Evolutionary conservation across 2,113 vertebrate genomes (phyloP).

Genomic region (Trinectes maculatus): DNA sequence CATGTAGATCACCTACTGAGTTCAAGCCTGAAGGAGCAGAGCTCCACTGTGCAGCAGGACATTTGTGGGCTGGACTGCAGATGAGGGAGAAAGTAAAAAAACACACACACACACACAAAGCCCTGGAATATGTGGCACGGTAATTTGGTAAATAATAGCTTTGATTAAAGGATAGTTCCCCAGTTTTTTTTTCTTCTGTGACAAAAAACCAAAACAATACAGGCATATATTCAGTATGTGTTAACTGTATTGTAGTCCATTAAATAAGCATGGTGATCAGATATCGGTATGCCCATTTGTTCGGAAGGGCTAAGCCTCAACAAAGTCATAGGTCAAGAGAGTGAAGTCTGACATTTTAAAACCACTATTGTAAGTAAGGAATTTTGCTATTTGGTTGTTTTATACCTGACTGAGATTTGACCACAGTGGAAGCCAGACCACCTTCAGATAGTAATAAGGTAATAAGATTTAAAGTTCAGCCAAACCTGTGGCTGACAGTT

Average conservation of each 20-base stretch:
- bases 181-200: too few species aligned
- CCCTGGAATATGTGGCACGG: neutral
- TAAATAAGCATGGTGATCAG: neutral
- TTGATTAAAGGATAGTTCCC: neutral
- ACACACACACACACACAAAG: neutral
- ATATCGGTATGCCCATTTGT: too few species aligned
- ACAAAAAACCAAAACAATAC: too few species aligned
- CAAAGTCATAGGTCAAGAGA: too few species aligned
- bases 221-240: too few species aligned
- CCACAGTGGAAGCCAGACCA: too few species aligned
- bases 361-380: too few species aligned
- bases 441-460: too few species aligned
- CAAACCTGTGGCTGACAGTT: neutral
- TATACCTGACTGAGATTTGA: too few species aligned
- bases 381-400: too few species aligned
- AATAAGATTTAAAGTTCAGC: neutral
- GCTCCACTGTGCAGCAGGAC: constrained; percentile 25
- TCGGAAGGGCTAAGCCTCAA: too few species aligned
- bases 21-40: constrained; percentile 28
- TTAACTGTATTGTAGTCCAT: neutral
- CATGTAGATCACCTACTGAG: constrained; percentile 31
- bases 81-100: constrained; percentile 10
- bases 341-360: too few species aligned
- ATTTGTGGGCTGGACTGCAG: constrained; percentile 19
- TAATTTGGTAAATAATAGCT: neutral